Percentiles rank a stretch among this genome's conserved stretches.
These are phyloP conservation scores for Panthera uncia DNA, from an alignment of 2,113 vertebrate species.

Conservation along the genomic window DNA sequence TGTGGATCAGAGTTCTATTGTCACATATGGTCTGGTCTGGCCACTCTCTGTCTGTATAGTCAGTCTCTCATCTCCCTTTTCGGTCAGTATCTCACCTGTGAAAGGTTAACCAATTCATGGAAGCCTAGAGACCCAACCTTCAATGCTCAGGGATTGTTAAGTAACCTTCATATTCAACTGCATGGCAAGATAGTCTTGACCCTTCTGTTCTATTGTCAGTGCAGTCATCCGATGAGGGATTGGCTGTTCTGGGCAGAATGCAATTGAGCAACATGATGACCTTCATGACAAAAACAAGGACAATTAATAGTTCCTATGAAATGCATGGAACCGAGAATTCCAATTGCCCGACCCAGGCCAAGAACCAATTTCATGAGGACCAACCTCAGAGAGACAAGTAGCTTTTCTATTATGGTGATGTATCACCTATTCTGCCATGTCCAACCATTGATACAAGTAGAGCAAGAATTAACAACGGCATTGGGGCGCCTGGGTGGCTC, in stretches of 20 bases:
- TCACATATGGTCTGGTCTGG: background rate
- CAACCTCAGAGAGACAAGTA: background rate
- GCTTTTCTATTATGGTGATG: background rate
- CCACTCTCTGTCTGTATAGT: background rate
- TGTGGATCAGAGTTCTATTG: background rate
- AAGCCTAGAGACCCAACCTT: background rate
- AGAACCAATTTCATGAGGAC: background rate
- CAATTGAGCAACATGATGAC: background rate
- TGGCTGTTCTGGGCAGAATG: background rate
- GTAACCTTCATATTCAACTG: background rate
- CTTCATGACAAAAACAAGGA: background rate
- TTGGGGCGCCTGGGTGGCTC: too few species aligned
- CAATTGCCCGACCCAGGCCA: background rate
- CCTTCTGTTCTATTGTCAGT: background rate
- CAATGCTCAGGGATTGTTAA: background rate
- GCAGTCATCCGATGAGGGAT: background rate
- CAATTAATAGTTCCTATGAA: background rate
- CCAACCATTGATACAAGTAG: background rate
- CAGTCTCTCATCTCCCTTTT: background rate
- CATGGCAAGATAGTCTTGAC: background rate
- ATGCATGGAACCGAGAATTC: background rate
- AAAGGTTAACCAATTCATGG: background rate
- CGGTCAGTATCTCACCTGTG: background rate
- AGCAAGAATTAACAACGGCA: background rate
- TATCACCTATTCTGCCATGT: background rate